phyloP scores from a whole-genome alignment of 2,888 invertebrate species.

The Catocala fraxini region DNA sequence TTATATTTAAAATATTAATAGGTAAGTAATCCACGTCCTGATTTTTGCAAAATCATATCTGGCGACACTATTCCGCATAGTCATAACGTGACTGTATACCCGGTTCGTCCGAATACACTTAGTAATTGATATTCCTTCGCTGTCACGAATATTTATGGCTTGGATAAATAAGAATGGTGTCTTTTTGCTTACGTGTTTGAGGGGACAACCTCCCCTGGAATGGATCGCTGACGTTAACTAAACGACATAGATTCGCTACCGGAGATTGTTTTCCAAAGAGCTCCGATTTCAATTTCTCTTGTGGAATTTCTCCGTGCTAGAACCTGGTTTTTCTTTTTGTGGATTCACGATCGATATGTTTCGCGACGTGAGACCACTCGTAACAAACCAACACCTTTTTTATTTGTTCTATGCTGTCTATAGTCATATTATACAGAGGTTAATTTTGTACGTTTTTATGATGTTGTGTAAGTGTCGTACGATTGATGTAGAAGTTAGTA shows the following conservation, averaged over 20 bases:
- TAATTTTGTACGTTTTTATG: too few relatives aligned
- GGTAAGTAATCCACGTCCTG: too few relatives aligned
- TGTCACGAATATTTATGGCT: conserved; percentile 44
- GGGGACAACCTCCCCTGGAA: conserved; percentile 31
- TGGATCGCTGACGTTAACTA: conserved; percentile 56
- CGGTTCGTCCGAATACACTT: conserved; percentile 11
- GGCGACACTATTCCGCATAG: neutral
- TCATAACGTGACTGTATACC: neutral
- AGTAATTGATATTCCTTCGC: conserved; percentile 38
- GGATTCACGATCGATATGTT: too few relatives aligned
- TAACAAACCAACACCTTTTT: too few relatives aligned
- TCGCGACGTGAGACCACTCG: too few relatives aligned
- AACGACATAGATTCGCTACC: conserved; percentile 51
- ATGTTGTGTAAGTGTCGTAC: too few relatives aligned
- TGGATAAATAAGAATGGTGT: conserved; percentile 45
- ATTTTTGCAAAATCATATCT: neutral
- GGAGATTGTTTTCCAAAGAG: conserved; percentile 60
- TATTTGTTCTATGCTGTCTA: too few relatives aligned
- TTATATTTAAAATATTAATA: too few relatives aligned
- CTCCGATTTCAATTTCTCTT: conserved; percentile 42
- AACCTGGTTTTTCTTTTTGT: too few relatives aligned
- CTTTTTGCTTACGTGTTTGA: conserved; percentile 57
- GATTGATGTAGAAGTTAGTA: too few relatives aligned
- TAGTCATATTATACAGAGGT: too few relatives aligned
- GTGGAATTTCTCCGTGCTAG: conserved; percentile 16